phyloP scores from a whole-genome alignment of 2,113 vertebrate genomes.

The Hydrochoerus hydrochaeris region DNA sequence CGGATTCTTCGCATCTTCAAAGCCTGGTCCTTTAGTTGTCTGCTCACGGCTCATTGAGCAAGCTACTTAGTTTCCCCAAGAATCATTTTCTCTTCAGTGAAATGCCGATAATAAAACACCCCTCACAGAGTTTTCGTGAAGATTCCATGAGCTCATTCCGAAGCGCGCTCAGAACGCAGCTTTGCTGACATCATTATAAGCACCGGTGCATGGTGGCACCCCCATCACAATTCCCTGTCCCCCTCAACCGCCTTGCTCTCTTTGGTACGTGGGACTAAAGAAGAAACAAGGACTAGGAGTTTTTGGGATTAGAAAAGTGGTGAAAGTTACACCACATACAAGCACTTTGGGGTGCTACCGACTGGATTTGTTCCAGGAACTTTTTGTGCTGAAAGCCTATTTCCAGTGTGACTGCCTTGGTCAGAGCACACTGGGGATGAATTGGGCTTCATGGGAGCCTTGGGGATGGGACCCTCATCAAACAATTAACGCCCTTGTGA shows the following conservation, averaged over 20 bases:
- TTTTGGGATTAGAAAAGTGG: not conserved
- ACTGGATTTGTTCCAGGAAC: not conserved
- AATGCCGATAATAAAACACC: not conserved
- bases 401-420: not conserved
- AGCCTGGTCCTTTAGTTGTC: not conserved
- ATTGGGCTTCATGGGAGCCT: not conserved
- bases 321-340: not conserved
- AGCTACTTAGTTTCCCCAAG: not conserved
- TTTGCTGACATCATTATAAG: not conserved
- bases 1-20: not conserved
- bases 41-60: not conserved
- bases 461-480: not conserved
- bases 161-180: not conserved
- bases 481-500: not conserved
- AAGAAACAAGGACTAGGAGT: not conserved
- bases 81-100: constrained; percentile 29
- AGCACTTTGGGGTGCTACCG: not conserved
- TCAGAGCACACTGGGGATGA: not conserved
- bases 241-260: not conserved
- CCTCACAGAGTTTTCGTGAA: not conserved
- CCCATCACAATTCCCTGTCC: not conserved
- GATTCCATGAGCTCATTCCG: not conserved
- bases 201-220: not conserved
- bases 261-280: not conserved
- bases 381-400: not conserved